Conservation (phyloP, 2,888 invertebrate genomes). For the Cosmorhoe ocellata region DNA sequence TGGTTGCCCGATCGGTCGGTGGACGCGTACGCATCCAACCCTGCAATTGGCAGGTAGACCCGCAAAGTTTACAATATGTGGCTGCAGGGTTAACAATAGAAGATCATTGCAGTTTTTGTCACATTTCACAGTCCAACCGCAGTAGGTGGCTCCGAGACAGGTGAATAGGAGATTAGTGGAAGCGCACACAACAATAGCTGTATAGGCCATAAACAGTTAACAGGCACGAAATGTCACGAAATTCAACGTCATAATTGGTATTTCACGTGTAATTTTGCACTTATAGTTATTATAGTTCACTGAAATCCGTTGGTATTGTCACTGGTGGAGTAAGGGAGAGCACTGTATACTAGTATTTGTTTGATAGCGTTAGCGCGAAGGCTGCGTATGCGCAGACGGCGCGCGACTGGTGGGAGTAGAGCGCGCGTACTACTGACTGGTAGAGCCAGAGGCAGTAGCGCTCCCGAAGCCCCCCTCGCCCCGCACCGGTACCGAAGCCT, state of each 20-base stretch:
- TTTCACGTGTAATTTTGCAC: constrained; percentile 44
- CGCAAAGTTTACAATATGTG: constrained; percentile 75
- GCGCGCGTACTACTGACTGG: constrained; percentile 76
- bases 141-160: constrained; percentile 66
- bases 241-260: constrained; percentile 50
- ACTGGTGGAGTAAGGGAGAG: constrained; percentile 38
- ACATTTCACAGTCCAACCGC: constrained; percentile 78
- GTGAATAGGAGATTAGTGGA: constrained; percentile 76
- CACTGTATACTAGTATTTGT: constrained; percentile 45
- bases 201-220: constrained; percentile 75
- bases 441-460: constrained; percentile 75
- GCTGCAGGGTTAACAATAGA: constrained; percentile 59
- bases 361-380: constrained; percentile 49
- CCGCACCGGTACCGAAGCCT: constrained; percentile 59
- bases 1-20: constrained; percentile 66
- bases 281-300: constrained; percentile 48
- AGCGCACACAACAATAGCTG: constrained; percentile 75
- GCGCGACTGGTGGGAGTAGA: constrained; percentile 73
- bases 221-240: constrained; percentile 61
- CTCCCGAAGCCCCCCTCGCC: constrained; percentile 64
- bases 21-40: constrained; percentile 58
- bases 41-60: constrained; percentile 74
- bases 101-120: constrained; percentile 79
- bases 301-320: constrained; percentile 65
- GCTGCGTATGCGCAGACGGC: constrained; percentile 71